phyloP scores from a whole-genome alignment of 92 coral and sea anemone species.

The Epizoanthus illoricatus region DNA sequence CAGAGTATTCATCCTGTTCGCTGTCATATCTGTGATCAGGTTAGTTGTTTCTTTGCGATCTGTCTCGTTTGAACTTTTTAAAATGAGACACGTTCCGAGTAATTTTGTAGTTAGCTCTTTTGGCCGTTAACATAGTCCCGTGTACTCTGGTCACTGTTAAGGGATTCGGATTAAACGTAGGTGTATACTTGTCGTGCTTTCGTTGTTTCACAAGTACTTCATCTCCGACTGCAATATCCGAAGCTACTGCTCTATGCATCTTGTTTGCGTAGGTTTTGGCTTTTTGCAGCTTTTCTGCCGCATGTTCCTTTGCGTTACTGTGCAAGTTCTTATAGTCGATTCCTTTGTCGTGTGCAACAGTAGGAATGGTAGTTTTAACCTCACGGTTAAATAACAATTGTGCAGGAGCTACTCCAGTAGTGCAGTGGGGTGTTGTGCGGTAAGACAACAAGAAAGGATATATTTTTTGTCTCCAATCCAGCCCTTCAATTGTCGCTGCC shows the following conservation, averaged over 20 bases:
- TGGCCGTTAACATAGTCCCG: slow-evolving; percentile 32
- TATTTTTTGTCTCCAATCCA: slow-evolving; percentile 21
- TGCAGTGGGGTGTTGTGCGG: slow-evolving; percentile 39
- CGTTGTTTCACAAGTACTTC: slow-evolving; percentile 34
- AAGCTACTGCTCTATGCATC: slow-evolving; percentile 16
- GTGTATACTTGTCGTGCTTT: slow-evolving; percentile 30
- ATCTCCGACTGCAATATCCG: slow-evolving; percentile 24
- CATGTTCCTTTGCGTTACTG: slow-evolving; percentile 17
- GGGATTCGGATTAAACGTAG: slow-evolving; percentile 36
- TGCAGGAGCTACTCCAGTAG: slow-evolving; percentile 39
- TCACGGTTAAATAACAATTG: slow-evolving; percentile 37
- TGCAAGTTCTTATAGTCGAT: slow-evolving; percentile 6
- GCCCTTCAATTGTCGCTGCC: slow-evolving; percentile 33
- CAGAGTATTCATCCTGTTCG: background rate
- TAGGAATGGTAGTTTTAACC: slow-evolving; percentile 23
- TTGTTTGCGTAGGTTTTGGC: slow-evolving; percentile 18
- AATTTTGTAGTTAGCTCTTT: slow-evolving; percentile 16
- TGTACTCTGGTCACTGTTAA: slow-evolving; percentile 34
- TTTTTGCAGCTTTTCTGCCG: slow-evolving; percentile 8
- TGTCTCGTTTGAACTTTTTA: slow-evolving; percentile 19
- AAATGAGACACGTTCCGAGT: slow-evolving; percentile 42
- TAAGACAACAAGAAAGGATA: slow-evolving; percentile 27
- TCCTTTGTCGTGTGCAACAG: background rate
- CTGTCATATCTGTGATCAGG: background rate
- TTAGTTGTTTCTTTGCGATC: background rate